A percentile compares a stretch with the other conserved stretches of the same genome.
Conservation (phyloP, 1,140 invertebrate species). For the Oncopodura yosiiana region DNA sequence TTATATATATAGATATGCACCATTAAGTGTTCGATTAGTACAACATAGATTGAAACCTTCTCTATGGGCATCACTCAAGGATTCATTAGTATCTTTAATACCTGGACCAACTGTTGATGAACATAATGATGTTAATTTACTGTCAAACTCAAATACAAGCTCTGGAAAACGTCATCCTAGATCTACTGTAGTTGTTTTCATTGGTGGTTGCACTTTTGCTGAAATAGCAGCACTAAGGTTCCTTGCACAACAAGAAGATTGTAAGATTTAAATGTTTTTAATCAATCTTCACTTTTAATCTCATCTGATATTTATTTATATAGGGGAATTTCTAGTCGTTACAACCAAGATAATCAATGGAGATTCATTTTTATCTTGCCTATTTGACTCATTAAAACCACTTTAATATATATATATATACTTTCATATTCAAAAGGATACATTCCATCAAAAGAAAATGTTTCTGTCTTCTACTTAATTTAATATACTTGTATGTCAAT, state of each 20-base stretch:
- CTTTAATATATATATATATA: too few species aligned
- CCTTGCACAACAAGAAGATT: slow-evolving; percentile 80
- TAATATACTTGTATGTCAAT: too few species aligned
- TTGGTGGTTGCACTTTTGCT: slow-evolving; percentile 91
- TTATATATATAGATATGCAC: slow-evolving; percentile 56
- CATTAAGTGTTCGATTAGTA: slow-evolving; percentile 75
- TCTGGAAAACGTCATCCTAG: slow-evolving; percentile 57
- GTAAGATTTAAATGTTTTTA: slow-evolving; percentile 11
- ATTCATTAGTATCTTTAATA: slow-evolving; percentile 51
- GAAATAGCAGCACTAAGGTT: slow-evolving; percentile 88
- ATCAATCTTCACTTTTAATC: slow-evolving; percentile 13
- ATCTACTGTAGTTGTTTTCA: slow-evolving; percentile 85
- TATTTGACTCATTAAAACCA: slow-evolving; percentile 61
- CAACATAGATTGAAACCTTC: slow-evolving; percentile 73
- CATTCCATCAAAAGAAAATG: too few species aligned
- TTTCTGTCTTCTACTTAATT: too few species aligned
- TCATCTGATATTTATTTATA: slow-evolving; percentile 48
- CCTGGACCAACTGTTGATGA: slow-evolving; percentile 53
- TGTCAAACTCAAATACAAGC: slow-evolving; percentile 44
- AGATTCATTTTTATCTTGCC: slow-evolving; percentile 64
- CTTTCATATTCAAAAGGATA: too few species aligned
- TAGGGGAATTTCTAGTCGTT: slow-evolving; percentile 81
- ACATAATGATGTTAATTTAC: slow-evolving; percentile 44
- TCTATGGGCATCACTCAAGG: slow-evolving; percentile 65
- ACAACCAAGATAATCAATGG: slow-evolving; percentile 92